A percentile compares a stretch with the other conserved stretches of the same genome.
These are phyloP conservation scores for Meteorus colon DNA, from an alignment of 2,888 invertebrate genomes.

Conservation along the genomic window DNA sequence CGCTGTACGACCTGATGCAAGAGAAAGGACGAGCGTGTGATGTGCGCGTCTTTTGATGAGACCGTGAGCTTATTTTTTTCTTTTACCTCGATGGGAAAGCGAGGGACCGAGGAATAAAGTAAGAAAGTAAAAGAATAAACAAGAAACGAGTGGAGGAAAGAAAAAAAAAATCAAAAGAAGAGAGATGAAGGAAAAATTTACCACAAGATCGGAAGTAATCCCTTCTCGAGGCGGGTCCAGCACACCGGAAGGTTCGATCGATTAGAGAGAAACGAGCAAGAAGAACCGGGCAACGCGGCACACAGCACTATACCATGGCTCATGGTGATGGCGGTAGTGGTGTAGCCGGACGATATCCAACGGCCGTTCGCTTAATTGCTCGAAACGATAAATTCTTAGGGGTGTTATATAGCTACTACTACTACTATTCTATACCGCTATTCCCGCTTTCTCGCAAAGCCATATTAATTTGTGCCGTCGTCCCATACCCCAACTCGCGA, in stretches of 20 bases:
- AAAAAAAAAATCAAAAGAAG: conserved; percentile 29
- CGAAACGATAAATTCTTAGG: conserved; percentile 65
- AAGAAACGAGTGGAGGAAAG: conserved; percentile 9
- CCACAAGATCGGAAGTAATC: conserved; percentile 48
- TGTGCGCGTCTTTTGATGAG: conserved; percentile 12
- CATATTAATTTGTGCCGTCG: conserved; percentile 57
- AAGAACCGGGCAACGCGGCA: conserved; percentile 30
- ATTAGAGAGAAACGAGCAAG: conserved; percentile 47
- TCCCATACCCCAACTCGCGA: conserved; percentile 18
- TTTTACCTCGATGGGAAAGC: neutral
- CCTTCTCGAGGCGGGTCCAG: conserved; percentile 37
- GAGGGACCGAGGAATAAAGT: conserved; percentile 20
- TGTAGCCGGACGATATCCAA: conserved; percentile 45
- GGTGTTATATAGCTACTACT: conserved; percentile 44
- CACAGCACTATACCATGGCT: neutral
- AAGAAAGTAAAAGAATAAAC: conserved; percentile 30
- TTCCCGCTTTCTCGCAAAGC: conserved; percentile 51
- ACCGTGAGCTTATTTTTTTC: neutral
- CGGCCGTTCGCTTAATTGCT: conserved; percentile 62
- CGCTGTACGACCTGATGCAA: conserved; percentile 45
- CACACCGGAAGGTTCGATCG: conserved; percentile 47
- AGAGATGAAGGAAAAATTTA: conserved; percentile 38
- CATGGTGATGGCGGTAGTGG: conserved; percentile 20
- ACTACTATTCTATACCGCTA: conserved; percentile 33
- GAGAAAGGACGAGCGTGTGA: conserved; percentile 48